Evolutionary conservation across 2,113 vertebrate species (phyloP), one percentile per base, ranked within the genome.

Genomic region (Hiodon alosoides): DNA sequence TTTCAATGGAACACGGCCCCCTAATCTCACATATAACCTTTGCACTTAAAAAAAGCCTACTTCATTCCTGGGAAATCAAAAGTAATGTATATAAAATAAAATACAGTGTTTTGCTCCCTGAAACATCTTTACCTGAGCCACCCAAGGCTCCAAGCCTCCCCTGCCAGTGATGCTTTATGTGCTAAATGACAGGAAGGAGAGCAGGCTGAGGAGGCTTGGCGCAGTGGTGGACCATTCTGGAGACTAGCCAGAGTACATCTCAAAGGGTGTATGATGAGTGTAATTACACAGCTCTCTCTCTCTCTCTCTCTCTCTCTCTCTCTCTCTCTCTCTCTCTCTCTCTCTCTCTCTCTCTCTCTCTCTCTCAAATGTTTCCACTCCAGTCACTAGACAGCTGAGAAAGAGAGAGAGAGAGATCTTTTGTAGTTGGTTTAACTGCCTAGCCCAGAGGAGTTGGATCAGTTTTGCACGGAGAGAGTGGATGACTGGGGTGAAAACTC

Each of bases 221-320:
- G 79, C 81, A 79, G 71, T 77, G 80, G 75, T 83, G 81, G 86
- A 82, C 87, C 84, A 81, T 83, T 78, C 80, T 88, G 86, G 89
- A 88, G 83, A 73, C 13, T 75, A 6, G 83, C 88, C 87, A 87
- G 81, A 86, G 81, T 82, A 81, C 83, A 87, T 87, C 85, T 87
- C 86, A 83, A 78, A 79, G 82, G 85, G 80, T 83, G 83, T 85
- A 88, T 89, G 85, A 87, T 83, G 82, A 85, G 82, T 86, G 84
- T 89, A 87, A 89, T 89, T 87, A 88, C 85, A 83, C 82, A 78
- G 85, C 81, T 87, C 86, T 82, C 82, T 81, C 75, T 82, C 81
- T 14, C 62, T 31, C 31, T 31, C 31, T 31, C 31, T 31, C 31
- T 31, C 31, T 31, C 31, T 31, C 31, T 31, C 31, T 31, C 31